Evolutionary conservation across 2,797 vertebrate genomes (phyloP), one percentile per base, ranked within the genome.

Genomic region (Acanthornis magna): DNA sequence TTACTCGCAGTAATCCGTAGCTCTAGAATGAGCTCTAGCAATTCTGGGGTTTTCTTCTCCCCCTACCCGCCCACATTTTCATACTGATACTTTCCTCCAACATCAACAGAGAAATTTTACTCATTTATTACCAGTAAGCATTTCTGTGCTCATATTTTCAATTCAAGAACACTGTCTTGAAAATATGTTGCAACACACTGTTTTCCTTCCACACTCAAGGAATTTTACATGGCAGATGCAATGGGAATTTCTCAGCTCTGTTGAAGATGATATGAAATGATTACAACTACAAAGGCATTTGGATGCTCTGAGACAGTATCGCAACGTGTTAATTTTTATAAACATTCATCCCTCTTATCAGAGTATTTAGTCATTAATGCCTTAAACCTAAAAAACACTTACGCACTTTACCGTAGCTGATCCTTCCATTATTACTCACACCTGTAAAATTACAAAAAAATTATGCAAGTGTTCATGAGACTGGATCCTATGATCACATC

Each of bases 391-490:
- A 90, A 89, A 80, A 93, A 96, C 95, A 96, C 93, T 94, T 96
- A 95, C 95, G 93, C 95, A 94, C 95, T 95, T 96, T 96, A 95
- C 93, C 91, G 95, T 96, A 88, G 94, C 79, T 97, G 93, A 96
- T 96, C 75, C 95, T 97, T 93, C 95, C 93, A 96, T 96, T 96
- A 96, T 96, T 94, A 97, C 95, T 96, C 94, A 96, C 86, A 96
- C 91, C 84, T 95, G 95, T 96, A 96, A 96, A 97, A 96, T 96
- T 89, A 97, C 95, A 97, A 95, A 92, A 87, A 94, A 80, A 95
- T 93, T 89, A 95, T 92, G 89, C 88, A 93, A 96, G 92, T 96
- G 95, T 95, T 95, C 95, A 73, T 79, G 87, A 95, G 68, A 85
- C 47, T 47, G 57, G 75, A 85, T 83, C 91, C 68, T 91, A 68